Evolutionary conservation across 2,113 vertebrate species (phyloP).

Genomic region (Megaleporinus macrocephalus): DNA sequence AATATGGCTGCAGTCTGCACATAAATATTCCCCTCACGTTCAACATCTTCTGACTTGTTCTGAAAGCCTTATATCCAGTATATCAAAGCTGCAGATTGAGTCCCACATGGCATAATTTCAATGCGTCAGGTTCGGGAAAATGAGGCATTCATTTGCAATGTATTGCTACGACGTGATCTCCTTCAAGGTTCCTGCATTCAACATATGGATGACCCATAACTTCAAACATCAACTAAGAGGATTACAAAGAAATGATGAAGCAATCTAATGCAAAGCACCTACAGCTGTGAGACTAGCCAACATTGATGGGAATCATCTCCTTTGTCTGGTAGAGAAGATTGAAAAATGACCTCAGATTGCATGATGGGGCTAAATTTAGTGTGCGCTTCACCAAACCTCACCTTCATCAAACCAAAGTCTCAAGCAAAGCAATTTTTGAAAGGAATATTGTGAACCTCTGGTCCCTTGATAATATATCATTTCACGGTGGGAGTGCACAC

Average conservation of each 20-base stretch:
- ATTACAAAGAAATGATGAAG: neutral
- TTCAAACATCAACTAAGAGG: too few relatives aligned
- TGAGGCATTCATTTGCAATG: neutral
- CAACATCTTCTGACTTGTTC: neutral
- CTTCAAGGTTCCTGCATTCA: neutral
- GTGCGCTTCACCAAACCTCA: slow-evolving; percentile 12
- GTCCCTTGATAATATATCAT: neutral
- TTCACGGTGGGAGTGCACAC: neutral
- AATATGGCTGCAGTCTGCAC: too few relatives aligned
- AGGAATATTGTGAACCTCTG: neutral
- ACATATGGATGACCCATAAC: neutral
- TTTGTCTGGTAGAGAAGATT: neutral
- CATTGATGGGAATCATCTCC: slow-evolving; percentile 18
- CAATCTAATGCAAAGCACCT: neutral
- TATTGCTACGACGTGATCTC: neutral
- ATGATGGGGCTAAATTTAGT: slow-evolving; percentile 38
- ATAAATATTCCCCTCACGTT: neutral
- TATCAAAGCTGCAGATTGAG: too few relatives aligned
- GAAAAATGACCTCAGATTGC: slow-evolving; percentile 62
- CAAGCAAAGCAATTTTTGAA: neutral
- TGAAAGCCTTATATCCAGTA: too few relatives aligned
- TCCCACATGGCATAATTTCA: neutral
- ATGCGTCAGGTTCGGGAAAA: neutral
- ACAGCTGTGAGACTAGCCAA: neutral
- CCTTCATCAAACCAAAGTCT: neutral